A percentile compares a stretch with the other conserved stretches of the same genome.
Evolutionary conservation across 2,797 vertebrate genomes (phyloP).

Genomic region (Hypotaenidia philippensis): DNA sequence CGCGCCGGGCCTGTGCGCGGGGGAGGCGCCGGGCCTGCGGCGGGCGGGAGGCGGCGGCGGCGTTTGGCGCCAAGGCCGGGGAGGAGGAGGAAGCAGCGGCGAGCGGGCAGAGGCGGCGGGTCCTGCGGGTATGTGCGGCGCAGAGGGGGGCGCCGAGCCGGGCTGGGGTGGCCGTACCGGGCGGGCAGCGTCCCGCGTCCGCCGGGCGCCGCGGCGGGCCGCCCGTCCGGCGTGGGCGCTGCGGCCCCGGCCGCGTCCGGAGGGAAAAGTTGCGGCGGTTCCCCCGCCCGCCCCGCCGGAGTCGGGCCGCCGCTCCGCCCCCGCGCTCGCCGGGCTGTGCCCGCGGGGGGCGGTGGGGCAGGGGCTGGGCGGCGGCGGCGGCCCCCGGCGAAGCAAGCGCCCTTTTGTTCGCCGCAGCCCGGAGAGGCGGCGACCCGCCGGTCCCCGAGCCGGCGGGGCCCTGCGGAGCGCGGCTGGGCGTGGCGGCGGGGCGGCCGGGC

Average conservation of each 20-base stretch:
- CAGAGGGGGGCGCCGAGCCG: not conserved
- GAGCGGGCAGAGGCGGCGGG: not conserved
- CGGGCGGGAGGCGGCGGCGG: not conserved
- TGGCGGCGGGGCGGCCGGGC: not conserved
- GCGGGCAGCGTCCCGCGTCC: not conserved
- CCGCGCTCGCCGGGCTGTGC: not conserved
- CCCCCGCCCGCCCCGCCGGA: not conserved
- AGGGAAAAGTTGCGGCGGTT: conserved; percentile 46
- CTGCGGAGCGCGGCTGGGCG: conserved; percentile 54
- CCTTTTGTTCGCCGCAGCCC: conserved; percentile 52
- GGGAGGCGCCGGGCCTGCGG: not conserved
- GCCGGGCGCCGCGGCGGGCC: not conserved
- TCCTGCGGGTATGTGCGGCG: not conserved
- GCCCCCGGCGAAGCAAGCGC: not conserved
- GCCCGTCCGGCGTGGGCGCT: not conserved
- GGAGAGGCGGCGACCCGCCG: conserved; percentile 19
- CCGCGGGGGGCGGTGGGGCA: not conserved
- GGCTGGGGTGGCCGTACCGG: not conserved
- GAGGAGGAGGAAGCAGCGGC: not conserved
- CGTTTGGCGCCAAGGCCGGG: conserved; percentile 56
- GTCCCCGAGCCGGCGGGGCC: conserved; percentile 25
- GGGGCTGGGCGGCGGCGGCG: not conserved
- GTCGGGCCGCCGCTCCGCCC: not conserved
- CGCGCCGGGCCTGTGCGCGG: not conserved
- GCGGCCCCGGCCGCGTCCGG: conserved; percentile 1